Base-by-base conservation (phyloP, 2,888 invertebrate genomes). In the Erannis defoliaria region DNA sequence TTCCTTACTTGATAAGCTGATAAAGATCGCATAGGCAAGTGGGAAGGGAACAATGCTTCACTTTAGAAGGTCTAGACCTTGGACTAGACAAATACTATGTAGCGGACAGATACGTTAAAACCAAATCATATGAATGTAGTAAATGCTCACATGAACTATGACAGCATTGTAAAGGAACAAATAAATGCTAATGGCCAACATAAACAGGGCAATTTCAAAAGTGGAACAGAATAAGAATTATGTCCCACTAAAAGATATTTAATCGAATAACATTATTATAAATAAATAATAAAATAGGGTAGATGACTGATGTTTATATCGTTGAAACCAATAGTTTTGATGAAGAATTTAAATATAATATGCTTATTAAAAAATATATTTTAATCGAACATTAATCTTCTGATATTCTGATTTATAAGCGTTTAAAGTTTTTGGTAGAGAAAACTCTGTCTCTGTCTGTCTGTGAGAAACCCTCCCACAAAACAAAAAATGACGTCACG, bases 21-120 rank as follows among this genome's bases (percentile, higher is more conserved):
- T 49, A 49, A 48, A 49, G 38, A 12, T 26, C 4, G 18, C 26
- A 51, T 26, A 38, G 50, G 49, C 37, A 50, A 50, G 21, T 38
- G 21, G 50, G 37, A 50, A 50, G 21, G 50, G 23, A 50, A 50
- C 33, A 23, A 35, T 35, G 50, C 9, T 38, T 37, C 12, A 35
- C 50, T 23, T 23, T 48, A 19, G 9, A 35, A 33, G 35, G 19
- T 33, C 33, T 48, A n/a, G n/a, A 35, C 48, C 48, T 35, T 48
- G 48, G 21, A 48, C 12, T 35, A 33, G 33, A 4, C 9, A 35
- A 33, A 18, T 29, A 48, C 48, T 26, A 21, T 42, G 21, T 6
- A 42, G 40, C 21, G 23, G 18, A 26, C 14, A 43, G 9, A 43
- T 43, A 43, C 14, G 43, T 10, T 19, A 4, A 21, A 40, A 19